phyloP scores from a whole-genome alignment of 1,140 invertebrate species.

The Scaptomyza hsui region DNA sequence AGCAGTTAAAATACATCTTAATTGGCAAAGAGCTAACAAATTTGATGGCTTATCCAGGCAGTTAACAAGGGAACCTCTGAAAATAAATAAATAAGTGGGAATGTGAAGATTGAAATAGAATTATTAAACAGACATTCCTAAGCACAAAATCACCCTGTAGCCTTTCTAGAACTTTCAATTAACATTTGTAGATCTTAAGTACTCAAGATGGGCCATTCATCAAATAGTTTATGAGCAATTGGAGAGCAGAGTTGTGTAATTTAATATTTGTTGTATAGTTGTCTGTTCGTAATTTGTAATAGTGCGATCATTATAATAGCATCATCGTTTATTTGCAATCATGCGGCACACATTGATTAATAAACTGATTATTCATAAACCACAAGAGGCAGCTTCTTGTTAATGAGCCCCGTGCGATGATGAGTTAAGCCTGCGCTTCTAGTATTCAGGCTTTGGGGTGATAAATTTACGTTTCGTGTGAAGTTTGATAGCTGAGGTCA shows the following conservation, averaged over 20 bases:
- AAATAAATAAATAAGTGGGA: not conserved
- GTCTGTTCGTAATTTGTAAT: conserved; percentile 65
- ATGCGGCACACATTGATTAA: conserved; percentile 67
- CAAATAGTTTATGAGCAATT: conserved; percentile 3
- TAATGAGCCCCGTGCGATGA: conserved; percentile 75
- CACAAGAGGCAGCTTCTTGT: conserved; percentile 76
- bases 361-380: conserved; percentile 79
- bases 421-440: conserved; percentile 60
- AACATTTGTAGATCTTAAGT: conserved; percentile 1
- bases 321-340: conserved; percentile 78
- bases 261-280: conserved; percentile 16
- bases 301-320: conserved; percentile 78
- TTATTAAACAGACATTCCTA: not conserved
- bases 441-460: conserved; percentile 28
- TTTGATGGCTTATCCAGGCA: conserved; percentile 15
- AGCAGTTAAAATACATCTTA: conserved; percentile 29
- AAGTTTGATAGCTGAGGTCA: conserved; percentile 81
- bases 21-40: conserved; percentile 29
- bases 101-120: not conserved
- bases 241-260: not conserved
- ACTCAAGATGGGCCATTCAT: conserved; percentile 21
- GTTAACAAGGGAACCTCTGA: not conserved
- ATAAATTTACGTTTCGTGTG: conserved; percentile 57
- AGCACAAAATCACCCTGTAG: not conserved
- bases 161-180: not conserved